These are phyloP conservation scores for Thymelicus acteon DNA, from an alignment of 2,888 invertebrate species.

Conservation along the genomic window DNA sequence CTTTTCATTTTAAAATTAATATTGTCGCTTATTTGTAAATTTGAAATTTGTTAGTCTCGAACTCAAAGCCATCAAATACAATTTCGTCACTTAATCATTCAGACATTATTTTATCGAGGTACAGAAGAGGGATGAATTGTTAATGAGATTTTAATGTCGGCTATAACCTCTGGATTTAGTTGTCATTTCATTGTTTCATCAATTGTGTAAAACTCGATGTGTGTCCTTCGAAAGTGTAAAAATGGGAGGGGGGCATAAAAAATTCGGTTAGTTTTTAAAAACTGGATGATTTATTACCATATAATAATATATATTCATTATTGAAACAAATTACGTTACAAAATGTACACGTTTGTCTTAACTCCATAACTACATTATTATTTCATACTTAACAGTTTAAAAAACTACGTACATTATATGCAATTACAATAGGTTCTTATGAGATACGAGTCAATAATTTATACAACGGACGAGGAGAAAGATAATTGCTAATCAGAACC, in stretches of 20 bases:
- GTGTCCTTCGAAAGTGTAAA: constrained; percentile 65
- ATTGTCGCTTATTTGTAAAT: not conserved
- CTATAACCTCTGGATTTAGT: not conserved
- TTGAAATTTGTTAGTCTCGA: not conserved
- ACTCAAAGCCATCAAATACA: not conserved
- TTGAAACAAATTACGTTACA: constrained; percentile 90
- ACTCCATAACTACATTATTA: constrained; percentile 78
- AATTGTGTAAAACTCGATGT: constrained; percentile 63
- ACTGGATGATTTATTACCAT: constrained; percentile 88
- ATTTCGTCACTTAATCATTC: constrained; percentile 4
- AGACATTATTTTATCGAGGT: constrained; percentile 5
- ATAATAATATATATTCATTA: constrained; percentile 89
- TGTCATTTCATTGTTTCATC: constrained; percentile 46
- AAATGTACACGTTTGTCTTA: constrained; percentile 89
- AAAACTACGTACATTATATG: constrained; percentile 83
- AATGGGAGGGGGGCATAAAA: constrained; percentile 57
- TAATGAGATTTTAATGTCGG: constrained; percentile 6
- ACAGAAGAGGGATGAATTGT: constrained; percentile 3
- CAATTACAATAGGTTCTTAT: constrained; percentile 76
- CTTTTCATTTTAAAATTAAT: no score
- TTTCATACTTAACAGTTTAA: constrained; percentile 85
- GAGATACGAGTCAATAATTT: constrained; percentile 79
- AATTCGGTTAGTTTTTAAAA: constrained; percentile 84
- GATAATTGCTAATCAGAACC: constrained; percentile 53
- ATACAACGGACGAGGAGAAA: constrained; percentile 76